These are phyloP conservation scores for Prosapia bicincta DNA, from an alignment of 2,888 invertebrate genomes.

Conservation along the genomic window DNA sequence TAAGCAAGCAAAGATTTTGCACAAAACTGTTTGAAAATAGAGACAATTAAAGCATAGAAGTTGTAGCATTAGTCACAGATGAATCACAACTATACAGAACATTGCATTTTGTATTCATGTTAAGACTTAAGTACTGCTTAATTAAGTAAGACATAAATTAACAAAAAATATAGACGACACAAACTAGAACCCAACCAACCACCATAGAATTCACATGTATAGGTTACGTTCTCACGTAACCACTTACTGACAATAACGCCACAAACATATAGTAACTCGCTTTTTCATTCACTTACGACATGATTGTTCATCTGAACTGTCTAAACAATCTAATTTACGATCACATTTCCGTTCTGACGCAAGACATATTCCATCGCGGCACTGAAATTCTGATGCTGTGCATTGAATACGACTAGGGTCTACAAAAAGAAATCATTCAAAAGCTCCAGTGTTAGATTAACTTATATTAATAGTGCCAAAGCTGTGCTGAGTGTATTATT, in stretches of 20 bases:
- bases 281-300: conserved; percentile 65
- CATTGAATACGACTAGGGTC: conserved; percentile 9
- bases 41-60: too few relatives aligned
- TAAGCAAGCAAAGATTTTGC: too few relatives aligned
- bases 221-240: not conserved
- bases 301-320: conserved; percentile 70
- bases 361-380: conserved; percentile 28
- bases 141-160: not conserved
- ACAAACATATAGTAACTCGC: not conserved
- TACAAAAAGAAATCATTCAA: not conserved
- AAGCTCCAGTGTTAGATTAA: not conserved
- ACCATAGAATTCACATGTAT: not conserved
- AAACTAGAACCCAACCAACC: not conserved
- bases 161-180: not conserved
- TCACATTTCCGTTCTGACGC: conserved; percentile 50
- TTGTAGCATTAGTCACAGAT: too few relatives aligned
- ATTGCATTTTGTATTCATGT: too few relatives aligned
- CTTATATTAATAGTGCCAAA: not conserved
- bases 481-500: not conserved
- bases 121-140: too few relatives aligned
- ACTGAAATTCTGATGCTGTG: conserved; percentile 18
- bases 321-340: conserved; percentile 62
- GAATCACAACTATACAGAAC: too few relatives aligned
- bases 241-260: not conserved
- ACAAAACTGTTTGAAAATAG: too few relatives aligned